Base-by-base conservation (phyloP, 2,797 vertebrate genomes). In the Gephyroberyx darwinii region DNA sequence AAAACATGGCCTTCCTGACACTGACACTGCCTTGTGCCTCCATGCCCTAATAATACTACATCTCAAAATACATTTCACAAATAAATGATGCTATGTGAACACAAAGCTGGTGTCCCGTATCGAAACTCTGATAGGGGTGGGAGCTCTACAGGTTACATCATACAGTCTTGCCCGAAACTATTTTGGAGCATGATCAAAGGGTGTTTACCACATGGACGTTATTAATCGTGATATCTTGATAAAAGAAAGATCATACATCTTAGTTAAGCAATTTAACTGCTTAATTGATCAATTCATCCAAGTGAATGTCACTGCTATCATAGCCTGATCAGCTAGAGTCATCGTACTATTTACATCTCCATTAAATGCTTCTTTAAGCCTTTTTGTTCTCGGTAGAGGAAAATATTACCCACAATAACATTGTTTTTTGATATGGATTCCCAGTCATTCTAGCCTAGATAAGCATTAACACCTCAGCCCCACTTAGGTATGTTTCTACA, bases 91-190 rank as follows among this genome's bases (percentile, higher is more conserved):
- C 19, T 20, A 4, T 13, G 50, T 65, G 26, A 57, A 39, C 59
- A 14, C 48, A 17, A 57, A 64, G 16, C 13, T 16, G 1, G 55
- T 59, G 65, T 58, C 61, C 67, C 78, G 72, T 26, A 9, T 13
- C 66, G 81, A 87, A 82, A 80, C 80, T 69, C 33, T 50, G 14
- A 52, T 72, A 0, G 2, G 64, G 35, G 31, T 37, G 45, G 69
- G 37, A 80, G 77, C 81, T 81, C 50, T 66, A 67, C 26, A 0
- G 26, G 72, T 83, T 89, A 80, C 87, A 80, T 84, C 79, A 86
- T 50, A 70, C 50, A 47, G 57, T 69, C 57, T 85, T 77, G 66
- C 83, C 52, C 75, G n/a, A 82, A 85, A 71, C 17, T 37, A 57
- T 17, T 16, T 35, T 0, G 5, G 19, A 47, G 64, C 8, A 4